Percentiles rank a stretch among this genome's conserved stretches.
Evolutionary conservation across 2,797 vertebrate genomes (phyloP).

Genomic region (Fratercula arctica): DNA sequence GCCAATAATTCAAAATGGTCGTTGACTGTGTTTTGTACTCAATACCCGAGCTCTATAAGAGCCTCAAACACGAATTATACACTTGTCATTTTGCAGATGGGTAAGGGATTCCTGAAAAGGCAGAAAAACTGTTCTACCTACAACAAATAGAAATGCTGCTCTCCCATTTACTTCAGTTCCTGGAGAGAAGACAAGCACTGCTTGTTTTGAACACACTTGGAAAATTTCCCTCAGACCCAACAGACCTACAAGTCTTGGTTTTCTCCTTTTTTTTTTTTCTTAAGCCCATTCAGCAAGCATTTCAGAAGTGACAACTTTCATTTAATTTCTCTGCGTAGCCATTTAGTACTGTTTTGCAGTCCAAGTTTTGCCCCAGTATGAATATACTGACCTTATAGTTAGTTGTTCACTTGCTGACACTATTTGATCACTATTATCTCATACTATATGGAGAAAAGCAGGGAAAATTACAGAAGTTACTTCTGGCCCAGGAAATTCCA

Average conservation of each 20-base stretch:
- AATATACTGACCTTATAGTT: not conserved
- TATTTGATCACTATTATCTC: not conserved
- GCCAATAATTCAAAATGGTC: not conserved
- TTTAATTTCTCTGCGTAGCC: not conserved
- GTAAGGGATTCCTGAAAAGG: not conserved
- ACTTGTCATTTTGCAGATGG: not conserved
- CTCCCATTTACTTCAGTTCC: not conserved
- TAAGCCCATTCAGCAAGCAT: not conserved
- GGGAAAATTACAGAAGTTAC: not conserved
- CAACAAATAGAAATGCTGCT: not conserved
- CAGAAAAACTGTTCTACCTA: not conserved
- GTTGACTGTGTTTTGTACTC: not conserved
- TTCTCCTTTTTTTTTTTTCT: not conserved
- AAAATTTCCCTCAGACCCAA: not conserved
- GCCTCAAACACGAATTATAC: not conserved
- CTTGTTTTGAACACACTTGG: not conserved
- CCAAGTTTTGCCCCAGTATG: not conserved
- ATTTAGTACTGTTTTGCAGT: not conserved
- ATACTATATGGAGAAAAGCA: rapidly evolving
- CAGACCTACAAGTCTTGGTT: not conserved
- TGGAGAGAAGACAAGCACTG: not conserved
- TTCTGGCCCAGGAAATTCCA: not conserved
- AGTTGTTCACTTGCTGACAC: not conserved
- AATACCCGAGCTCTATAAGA: not conserved
- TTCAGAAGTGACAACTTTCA: not conserved